Evolutionary conservation across 2,888 invertebrate genomes (phyloP).

Genomic region (Cheilosia vernalis): DNA sequence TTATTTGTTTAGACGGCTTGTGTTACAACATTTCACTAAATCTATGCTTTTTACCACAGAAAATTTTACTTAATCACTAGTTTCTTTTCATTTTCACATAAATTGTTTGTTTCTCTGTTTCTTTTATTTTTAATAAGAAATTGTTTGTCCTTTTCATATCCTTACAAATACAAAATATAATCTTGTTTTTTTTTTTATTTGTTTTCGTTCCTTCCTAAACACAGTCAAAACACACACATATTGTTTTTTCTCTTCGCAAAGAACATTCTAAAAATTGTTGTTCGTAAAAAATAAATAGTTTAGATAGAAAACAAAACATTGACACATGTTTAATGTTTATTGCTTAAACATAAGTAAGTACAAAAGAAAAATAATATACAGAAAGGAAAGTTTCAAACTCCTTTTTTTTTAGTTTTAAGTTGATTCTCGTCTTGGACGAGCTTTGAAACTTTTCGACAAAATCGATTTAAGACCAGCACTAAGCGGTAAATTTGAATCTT

Average conservation of each 20-base stretch:
- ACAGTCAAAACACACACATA: constrained; percentile 67
- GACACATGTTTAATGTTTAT: constrained; percentile 57
- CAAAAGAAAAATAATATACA: constrained; percentile 24
- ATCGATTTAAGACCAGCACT: constrained; percentile 76
- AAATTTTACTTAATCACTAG: constrained; percentile 74
- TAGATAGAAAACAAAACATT: constrained; percentile 52
- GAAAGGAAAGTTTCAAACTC: constrained; percentile 21
- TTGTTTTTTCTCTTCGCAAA: constrained; percentile 28
- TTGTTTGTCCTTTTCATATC: constrained; percentile 36
- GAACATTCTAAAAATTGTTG: constrained; percentile 33
- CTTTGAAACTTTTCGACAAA: constrained; percentile 76
- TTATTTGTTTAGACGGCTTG: constrained; percentile 69
- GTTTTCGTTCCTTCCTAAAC: constrained; percentile 48
- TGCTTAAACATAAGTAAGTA: constrained; percentile 51
- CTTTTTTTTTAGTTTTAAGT: constrained; percentile 63
- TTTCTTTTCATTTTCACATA: constrained; percentile 47
- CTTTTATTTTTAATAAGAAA: constrained; percentile 44
- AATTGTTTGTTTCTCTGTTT: constrained; percentile 14
- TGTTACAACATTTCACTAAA: constrained; percentile 72
- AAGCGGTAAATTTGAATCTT: constrained; percentile 75
- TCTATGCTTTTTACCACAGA: constrained; percentile 73
- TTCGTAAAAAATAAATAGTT: constrained; percentile 20
- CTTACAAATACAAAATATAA: constrained; percentile 64
- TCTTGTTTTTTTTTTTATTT: constrained; percentile 31
- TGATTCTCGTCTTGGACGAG: constrained; percentile 76